Evolutionary conservation across 2,113 vertebrate species (phyloP), one percentile per base, ranked within the genome.

Genomic region (Pollimyrus isidori): DNA sequence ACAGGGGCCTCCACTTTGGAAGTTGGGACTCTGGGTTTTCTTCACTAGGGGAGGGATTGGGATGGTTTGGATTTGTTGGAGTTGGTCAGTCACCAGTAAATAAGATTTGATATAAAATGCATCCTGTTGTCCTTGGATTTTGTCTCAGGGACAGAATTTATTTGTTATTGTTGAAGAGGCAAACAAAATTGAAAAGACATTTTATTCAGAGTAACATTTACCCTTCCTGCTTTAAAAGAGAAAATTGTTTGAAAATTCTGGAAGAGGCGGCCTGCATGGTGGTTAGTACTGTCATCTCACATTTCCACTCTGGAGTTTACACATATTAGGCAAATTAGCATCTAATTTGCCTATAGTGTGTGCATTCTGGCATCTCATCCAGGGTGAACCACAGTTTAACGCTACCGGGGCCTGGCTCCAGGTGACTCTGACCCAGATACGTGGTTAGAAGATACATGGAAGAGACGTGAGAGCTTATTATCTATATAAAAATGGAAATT

Each of bases 61-160:
- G 82, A 84, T n/a, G 45, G 82, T 84, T 83, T 17, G 80, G 42
- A 82, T 42, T 82, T 35, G 35, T 82, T 82, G 35, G 30, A 21
- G 30, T 82, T 82, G 82, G n/a, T 80, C 39, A 48, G 7, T 84
- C 82, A 84, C 39, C 82, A 84, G 45, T 84, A 84, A 84, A 80
- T 69, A 42, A 84, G 45, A 84, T 84, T 84, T 84, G 42, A 84
- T 84, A 84, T 45, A 48, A 84, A 84, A 84, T n/a, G 5, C 23
- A 21, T 23, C 11, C 80, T 23, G 35, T 80, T 6, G 35, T 80
- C 73, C 17, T 80, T 42, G 73, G 35, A 17, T 35, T 42, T 80
- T 76, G 35, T 80, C 73, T 76, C 69, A 15, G 3, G 1, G 4
- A 17, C 35, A 42, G 73, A 39, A 76, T 39, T 5, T 76, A 17